A percentile compares a stretch with the other conserved stretches of the same genome.
phyloP scores from a whole-genome alignment of 2,797 vertebrate genomes.

The Sebastes hubbsi region DNA sequence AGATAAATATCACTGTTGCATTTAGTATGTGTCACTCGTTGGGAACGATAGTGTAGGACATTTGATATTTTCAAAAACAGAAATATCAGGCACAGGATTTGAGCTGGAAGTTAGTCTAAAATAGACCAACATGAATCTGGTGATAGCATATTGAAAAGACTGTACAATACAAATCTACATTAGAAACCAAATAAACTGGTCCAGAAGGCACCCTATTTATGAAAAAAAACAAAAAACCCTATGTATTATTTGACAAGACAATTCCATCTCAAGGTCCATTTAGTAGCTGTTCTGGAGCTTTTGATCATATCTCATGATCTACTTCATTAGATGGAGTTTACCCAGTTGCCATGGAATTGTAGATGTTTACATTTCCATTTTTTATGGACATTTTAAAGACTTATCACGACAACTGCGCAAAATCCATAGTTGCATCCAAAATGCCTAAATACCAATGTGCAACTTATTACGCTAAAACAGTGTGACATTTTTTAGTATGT shows the following conservation, averaged over 20 bases:
- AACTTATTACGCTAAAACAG: no score
- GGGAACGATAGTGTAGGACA: not conserved
- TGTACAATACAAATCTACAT: conserved; percentile 13
- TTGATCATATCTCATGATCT: not conserved
- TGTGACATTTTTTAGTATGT: no score
- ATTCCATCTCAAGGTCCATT: not conserved
- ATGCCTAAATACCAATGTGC: no score
- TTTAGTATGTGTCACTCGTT: not conserved
- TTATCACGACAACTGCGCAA: no score
- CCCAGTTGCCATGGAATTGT: not conserved
- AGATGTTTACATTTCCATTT: not conserved
- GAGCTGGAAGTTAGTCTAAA: conserved; percentile 2
- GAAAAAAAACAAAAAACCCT: not conserved
- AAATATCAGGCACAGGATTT: conserved; percentile 39
- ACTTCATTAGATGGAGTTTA: not conserved
- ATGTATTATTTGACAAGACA: not conserved
- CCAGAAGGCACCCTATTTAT: conserved; percentile 57
- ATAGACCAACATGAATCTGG: conserved; percentile 24
- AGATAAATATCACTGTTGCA: not conserved
- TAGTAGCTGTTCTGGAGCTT: not conserved
- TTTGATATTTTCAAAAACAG: conserved; percentile 4
- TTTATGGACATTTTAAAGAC: not conserved
- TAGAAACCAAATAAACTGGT: conserved; percentile 31
- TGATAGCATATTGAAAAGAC: conserved; percentile 16
- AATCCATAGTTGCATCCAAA: no score